Evolutionary conservation across 2,888 invertebrate genomes (phyloP).

Genomic region (Dasypogon diadema): DNA sequence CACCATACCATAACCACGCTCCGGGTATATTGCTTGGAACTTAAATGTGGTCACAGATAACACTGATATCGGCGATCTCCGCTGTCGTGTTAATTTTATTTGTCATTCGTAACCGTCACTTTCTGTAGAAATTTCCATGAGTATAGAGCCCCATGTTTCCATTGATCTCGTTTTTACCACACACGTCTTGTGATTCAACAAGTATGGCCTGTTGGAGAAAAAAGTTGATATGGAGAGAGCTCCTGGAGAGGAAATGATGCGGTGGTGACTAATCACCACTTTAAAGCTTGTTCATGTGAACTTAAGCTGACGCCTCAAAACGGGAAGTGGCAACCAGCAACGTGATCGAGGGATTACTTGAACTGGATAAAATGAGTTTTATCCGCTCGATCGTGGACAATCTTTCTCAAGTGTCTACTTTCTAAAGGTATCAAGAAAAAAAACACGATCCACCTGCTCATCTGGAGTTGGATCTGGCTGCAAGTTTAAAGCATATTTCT

Average conservation of each 20-base stretch:
- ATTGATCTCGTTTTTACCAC: not conserved
- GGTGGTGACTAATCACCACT: not conserved
- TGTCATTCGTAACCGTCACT: not conserved
- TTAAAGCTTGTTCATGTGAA: not conserved
- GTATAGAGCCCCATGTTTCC: not conserved
- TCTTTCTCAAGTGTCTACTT: too few species aligned
- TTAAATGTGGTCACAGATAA: too few species aligned
- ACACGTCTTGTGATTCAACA: slow-evolving; percentile 15
- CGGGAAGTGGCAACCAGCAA: not conserved
- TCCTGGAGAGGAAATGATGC: not conserved
- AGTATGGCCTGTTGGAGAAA: not conserved
- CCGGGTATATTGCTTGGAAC: too few species aligned
- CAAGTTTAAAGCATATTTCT: too few species aligned
- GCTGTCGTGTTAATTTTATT: not conserved
- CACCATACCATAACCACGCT: not conserved
- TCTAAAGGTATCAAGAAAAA: too few species aligned
- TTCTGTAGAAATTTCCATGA: slow-evolving; percentile 22
- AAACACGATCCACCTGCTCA: too few species aligned
- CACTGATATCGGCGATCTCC: too few species aligned
- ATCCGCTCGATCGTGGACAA: not conserved
- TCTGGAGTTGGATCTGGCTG: too few species aligned
- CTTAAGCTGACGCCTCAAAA: not conserved
- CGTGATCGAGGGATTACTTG: not conserved
- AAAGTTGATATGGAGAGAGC: not conserved
- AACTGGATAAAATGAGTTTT: slow-evolving; percentile 27